Percentiles rank a stretch among this genome's conserved stretches.
These are phyloP conservation scores for Pandemis corylana DNA, from an alignment of 2,888 invertebrate species.

Conservation along the genomic window DNA sequence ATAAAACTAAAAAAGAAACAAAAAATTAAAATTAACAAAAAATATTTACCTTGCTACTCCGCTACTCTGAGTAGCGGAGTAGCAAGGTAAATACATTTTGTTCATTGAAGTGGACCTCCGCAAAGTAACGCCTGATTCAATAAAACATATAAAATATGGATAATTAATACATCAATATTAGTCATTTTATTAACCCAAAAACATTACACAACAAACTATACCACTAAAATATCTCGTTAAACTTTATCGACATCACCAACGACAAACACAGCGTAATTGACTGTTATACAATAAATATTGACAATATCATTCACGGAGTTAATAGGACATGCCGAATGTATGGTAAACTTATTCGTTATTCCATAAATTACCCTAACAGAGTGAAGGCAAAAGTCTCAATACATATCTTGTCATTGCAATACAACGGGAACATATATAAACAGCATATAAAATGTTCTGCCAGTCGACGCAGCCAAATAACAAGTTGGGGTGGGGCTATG, in stretches of 20 bases:
- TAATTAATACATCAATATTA: background rate
- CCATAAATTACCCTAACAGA: constrained; percentile 57
- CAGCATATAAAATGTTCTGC: constrained; percentile 71
- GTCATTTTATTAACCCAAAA: background rate
- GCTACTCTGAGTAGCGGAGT: too few species aligned
- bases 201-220: background rate
- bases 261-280: constrained; percentile 26
- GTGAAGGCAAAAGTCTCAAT: constrained; percentile 50
- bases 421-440: constrained; percentile 59
- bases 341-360: constrained; percentile 36
- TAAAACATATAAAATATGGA: too few species aligned
- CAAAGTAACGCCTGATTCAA: too few species aligned
- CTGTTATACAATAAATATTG: constrained; percentile 38
- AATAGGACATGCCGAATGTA: constrained; percentile 36
- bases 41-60: too few species aligned
- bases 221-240: constrained; percentile 1
- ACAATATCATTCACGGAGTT: constrained; percentile 22
- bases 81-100: too few species aligned
- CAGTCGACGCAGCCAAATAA: constrained; percentile 66
- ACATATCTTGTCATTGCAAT: constrained; percentile 58
- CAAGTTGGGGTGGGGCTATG: constrained; percentile 44
- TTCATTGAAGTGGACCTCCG: too few species aligned
- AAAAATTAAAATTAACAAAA: too few species aligned
- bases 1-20: too few species aligned
- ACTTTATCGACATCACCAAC: background rate